Evolutionary conservation across 2,113 vertebrate genomes (phyloP).

Genomic region (Rallus limicola): DNA sequence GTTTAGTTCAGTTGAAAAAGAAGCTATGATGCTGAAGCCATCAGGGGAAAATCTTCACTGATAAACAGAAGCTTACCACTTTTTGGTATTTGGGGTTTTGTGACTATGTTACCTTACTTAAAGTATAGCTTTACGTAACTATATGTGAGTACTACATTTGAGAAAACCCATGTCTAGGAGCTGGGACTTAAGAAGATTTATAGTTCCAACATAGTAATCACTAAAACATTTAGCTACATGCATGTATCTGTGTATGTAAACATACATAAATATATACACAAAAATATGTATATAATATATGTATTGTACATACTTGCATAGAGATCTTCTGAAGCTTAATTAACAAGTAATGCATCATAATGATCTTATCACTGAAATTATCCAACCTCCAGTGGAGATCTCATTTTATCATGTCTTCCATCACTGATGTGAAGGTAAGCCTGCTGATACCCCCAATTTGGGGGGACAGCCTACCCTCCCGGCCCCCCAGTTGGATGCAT

Average conservation of each 20-base stretch:
- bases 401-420: not conserved
- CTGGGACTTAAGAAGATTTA: not conserved
- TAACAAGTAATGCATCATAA: not conserved
- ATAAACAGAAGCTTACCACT: not conserved
- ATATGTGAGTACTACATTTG: not conserved
- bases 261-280: not conserved
- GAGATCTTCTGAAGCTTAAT: not conserved
- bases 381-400: not conserved
- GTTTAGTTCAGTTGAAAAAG: not conserved
- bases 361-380: not conserved
- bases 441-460: rapidly evolving
- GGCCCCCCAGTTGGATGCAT: not conserved
- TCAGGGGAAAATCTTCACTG: not conserved
- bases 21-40: not conserved
- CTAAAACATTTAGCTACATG: not conserved
- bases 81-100: not conserved
- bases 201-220: not conserved
- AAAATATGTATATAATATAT: too few relatives aligned
- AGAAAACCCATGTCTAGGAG: not conserved
- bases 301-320: not conserved
- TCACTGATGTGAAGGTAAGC: not conserved
- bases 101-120: not conserved
- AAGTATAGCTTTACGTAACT: not conserved
- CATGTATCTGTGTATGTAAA: not conserved
- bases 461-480: too few relatives aligned